Percentiles rank a stretch among this genome's conserved stretches.
These are phyloP conservation scores for Lepidothrix coronata DNA, from an alignment of 2,113 vertebrate species.

Conservation along the genomic window DNA sequence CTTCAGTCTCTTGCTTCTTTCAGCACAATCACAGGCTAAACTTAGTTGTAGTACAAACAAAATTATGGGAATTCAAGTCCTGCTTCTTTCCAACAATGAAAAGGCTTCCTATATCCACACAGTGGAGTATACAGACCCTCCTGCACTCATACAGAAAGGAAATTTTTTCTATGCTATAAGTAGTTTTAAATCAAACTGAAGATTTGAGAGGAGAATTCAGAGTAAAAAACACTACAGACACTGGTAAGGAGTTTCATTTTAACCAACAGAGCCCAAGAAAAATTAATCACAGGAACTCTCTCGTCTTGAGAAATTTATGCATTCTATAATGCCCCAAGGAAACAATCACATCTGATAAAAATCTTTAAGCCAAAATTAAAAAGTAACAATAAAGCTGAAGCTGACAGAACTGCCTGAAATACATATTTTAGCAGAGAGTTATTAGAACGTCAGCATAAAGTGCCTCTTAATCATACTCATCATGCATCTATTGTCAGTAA, in stretches of 20 bases:
- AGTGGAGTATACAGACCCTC: not conserved
- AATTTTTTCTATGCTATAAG: not conserved
- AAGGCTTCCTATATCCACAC: not conserved
- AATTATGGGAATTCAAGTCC: not conserved
- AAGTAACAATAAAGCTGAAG: slow-evolving; percentile 42
- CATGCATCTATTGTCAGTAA: slow-evolving; percentile 30
- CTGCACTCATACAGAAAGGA: not conserved
- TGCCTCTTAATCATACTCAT: slow-evolving; percentile 50
- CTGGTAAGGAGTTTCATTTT: not conserved
- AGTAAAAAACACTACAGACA: not conserved
- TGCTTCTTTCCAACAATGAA: not conserved
- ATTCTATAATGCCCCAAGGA: slow-evolving; percentile 23
- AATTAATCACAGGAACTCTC: slow-evolving; percentile 42
- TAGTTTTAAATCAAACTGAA: not conserved
- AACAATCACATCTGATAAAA: slow-evolving; percentile 20
- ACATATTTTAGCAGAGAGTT: slow-evolving; percentile 38
- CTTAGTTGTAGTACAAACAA: not conserved
- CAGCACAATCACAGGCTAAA: not conserved
- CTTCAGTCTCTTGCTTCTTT: not conserved
- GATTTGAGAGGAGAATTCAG: not conserved
- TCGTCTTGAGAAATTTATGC: slow-evolving; percentile 39
- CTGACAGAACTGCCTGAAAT: slow-evolving; percentile 37
- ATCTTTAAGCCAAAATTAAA: slow-evolving; percentile 58
- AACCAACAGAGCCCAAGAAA: not conserved
- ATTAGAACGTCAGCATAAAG: slow-evolving; percentile 43